A percentile compares a stretch with the other conserved stretches of the same genome.
These are phyloP conservation scores for Podargus strigoides DNA, from an alignment of 2,797 vertebrate genomes.

Conservation along the genomic window DNA sequence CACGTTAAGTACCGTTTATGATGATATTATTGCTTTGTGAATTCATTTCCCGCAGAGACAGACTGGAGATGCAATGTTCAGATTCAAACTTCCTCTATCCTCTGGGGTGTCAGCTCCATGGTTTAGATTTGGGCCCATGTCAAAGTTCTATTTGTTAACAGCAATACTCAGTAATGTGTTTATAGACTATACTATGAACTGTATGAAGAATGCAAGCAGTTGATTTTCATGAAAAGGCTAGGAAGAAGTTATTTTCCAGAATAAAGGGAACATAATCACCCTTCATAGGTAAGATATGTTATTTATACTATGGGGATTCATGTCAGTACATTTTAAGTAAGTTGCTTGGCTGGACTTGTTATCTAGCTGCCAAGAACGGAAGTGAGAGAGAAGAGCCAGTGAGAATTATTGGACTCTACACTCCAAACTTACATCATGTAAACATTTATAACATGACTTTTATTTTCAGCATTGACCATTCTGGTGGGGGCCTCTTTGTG, in stretches of 20 bases:
- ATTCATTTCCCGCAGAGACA: conserved; percentile 52
- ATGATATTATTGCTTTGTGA: conserved; percentile 54
- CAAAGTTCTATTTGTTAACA: not conserved
- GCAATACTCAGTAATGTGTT: not conserved
- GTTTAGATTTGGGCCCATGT: not conserved
- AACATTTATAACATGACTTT: conserved; percentile 49
- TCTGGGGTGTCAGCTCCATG: conserved; percentile 18
- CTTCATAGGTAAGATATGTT: conserved; percentile 58
- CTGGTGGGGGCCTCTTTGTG: not conserved
- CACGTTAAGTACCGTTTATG: conserved; percentile 58
- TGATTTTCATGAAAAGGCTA: not conserved
- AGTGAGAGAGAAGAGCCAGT: conserved; percentile 57
- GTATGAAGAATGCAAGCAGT: not conserved
- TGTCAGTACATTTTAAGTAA: conserved; percentile 56
- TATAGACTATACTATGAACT: not conserved
- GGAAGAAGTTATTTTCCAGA: conserved; percentile 16
- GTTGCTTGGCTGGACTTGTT: conserved; percentile 65
- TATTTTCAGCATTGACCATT: conserved; percentile 42
- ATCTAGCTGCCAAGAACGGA: conserved; percentile 59
- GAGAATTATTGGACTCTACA: conserved; percentile 45
- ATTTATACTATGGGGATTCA: conserved; percentile 35
- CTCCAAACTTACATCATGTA: conserved; percentile 56
- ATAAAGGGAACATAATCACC: conserved; percentile 8
- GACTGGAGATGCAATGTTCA: conserved; percentile 22
- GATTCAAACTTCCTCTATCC: conserved; percentile 21